Conservation (phyloP, 2,888 invertebrate genomes). For the Catocala sponsa region DNA sequence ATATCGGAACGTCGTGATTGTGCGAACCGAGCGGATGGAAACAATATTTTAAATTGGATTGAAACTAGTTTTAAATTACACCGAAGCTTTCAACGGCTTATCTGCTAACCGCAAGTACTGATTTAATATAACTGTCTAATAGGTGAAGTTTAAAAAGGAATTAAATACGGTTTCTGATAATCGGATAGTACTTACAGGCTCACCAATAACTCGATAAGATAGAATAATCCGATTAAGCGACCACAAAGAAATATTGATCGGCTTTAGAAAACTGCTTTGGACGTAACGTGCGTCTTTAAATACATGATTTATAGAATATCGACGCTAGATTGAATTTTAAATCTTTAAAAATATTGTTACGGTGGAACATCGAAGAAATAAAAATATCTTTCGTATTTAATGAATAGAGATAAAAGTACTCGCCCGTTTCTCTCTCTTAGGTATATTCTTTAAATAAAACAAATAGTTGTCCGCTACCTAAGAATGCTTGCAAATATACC, state of each 20-base stretch:
- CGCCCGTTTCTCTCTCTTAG: too few species aligned
- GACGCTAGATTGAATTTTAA: not conserved
- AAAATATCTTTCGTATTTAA: too few species aligned
- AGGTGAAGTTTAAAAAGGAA: constrained; percentile 5
- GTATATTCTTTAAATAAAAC: not conserved
- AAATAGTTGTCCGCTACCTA: constrained; percentile 7
- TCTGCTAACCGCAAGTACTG: not conserved
- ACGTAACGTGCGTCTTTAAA: constrained; percentile 40
- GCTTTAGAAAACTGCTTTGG: constrained; percentile 61
- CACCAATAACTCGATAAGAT: constrained; percentile 64
- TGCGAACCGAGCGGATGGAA: constrained; percentile 18
- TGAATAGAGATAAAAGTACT: too few species aligned
- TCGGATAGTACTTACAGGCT: constrained; percentile 48
- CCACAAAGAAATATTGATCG: constrained; percentile 66
- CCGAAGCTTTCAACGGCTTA: not conserved
- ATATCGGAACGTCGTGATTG: constrained; percentile 31
- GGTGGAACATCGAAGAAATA: too few species aligned
- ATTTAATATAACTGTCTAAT: constrained; percentile 3
- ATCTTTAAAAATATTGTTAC: not conserved
- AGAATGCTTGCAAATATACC: constrained; percentile 9
- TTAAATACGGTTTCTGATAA: constrained; percentile 40
- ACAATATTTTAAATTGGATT: constrained; percentile 15
- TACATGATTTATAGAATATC: constrained; percentile 44
- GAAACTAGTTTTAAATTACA: not conserved
- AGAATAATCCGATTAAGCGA: constrained; percentile 70